Base-by-base conservation (phyloP, 37 sponge, comb jelly and placozoan species). In the Haliclona indistincta region DNA sequence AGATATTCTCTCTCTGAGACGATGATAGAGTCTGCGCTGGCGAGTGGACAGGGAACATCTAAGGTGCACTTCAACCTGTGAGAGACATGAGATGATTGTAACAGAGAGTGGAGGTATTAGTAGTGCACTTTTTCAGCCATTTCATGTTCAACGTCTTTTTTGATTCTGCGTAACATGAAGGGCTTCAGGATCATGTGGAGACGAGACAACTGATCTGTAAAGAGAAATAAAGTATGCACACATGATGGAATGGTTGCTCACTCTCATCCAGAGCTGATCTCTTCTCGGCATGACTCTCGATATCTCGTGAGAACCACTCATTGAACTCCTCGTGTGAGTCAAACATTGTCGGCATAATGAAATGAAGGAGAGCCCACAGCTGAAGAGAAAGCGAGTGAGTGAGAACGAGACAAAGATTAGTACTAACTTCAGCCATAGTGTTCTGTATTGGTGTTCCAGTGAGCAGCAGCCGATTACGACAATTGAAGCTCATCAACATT, bases 381-480 rank as follows among this genome's bases (percentile, higher is more conserved):
- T 88, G 58, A 0, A 64, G 1, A 34, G 39, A 76, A 45, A 43
- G 55, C 65, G 15, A 43, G 61, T 22, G 26, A 38, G 38, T 73
- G 73, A 43, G 45, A 38, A 38, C n/a, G 26, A 39, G 19, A 47
- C 13, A 17, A 47, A 47, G 8, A 17, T 47, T 47, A 44, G 19
- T 10, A 35, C 37, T 44, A 25, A 89, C 86, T 73, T 96, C 96
- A n/a, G 92, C 93, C 96, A 96, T 96, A 43, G 83, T 93, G 82
- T 96, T 96, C 87, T 96, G 96, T 8, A 96, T 96, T 26, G 96
- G 96, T 22, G 96, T 96, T 44, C 96, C 96, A 22, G 96, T 96
- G 41, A 96, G 69, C 38, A 96, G 84, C 13, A 96, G 86, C 4
- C 96, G 79, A 67, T 96, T 96, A 1, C 96, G 77, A 75, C 96